These are phyloP conservation scores for Trichonephila inaurata DNA, from an alignment of 1,140 invertebrate genomes.

Conservation along the genomic window DNA sequence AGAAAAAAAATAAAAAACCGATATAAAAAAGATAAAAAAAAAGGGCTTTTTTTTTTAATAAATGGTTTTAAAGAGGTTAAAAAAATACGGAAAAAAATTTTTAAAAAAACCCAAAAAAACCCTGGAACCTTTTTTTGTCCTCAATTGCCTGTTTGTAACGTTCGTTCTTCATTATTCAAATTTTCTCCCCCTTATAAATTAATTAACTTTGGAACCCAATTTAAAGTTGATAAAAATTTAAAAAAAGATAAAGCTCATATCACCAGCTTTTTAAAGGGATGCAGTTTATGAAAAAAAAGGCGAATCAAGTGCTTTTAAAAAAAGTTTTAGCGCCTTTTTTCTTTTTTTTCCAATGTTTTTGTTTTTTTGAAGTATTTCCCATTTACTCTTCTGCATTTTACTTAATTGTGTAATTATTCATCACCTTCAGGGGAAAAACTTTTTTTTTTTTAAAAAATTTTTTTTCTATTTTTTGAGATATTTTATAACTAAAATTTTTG, in stretches of 20 bases:
- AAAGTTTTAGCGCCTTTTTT: constrained; percentile 19
- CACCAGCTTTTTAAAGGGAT: constrained; percentile 53
- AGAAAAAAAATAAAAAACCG: constrained; percentile 2
- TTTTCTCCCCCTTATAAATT: constrained; percentile 74
- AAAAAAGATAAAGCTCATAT: constrained; percentile 72
- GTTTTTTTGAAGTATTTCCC: constrained; percentile 32
- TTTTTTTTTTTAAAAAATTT: constrained; percentile 48
- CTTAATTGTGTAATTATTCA: constrained; percentile 74
- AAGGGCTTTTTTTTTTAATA: constrained; percentile 34
- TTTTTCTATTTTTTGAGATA: constrained; percentile 26
- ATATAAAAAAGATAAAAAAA: neutral
- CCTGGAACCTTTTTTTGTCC: neutral
- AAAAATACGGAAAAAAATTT: constrained; percentile 45
- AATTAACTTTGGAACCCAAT: constrained; percentile 67
- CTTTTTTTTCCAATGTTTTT: neutral
- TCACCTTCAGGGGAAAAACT: constrained; percentile 51
- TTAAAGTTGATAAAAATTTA: constrained; percentile 72
- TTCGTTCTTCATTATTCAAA: constrained; percentile 60
- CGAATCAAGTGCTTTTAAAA: constrained; percentile 52
- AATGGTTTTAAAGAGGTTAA: constrained; percentile 63
- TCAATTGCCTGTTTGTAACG: constrained; percentile 32
- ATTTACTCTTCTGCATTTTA: constrained; percentile 31
- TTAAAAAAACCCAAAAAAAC: constrained; percentile 28
- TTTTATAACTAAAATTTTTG: no score
- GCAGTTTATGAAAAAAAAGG: constrained; percentile 5